phyloP scores from a whole-genome alignment of 2,797 vertebrate species.

The Melanotaenia parkinsoni region DNA sequence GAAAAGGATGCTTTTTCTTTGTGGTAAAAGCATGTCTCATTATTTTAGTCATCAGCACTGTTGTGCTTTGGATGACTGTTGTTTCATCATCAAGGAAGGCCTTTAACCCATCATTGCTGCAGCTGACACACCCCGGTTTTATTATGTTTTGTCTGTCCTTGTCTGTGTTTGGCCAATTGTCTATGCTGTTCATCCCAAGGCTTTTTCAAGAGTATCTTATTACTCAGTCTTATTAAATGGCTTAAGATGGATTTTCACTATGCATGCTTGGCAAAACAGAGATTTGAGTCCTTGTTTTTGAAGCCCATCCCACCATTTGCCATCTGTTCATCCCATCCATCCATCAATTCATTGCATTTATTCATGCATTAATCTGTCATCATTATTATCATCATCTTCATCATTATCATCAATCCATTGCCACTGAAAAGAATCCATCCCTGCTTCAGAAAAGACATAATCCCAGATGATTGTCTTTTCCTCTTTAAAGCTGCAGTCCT shows the following conservation, averaged over 20 bases:
- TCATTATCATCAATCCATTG: slow-evolving; percentile 53
- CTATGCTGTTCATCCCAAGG: slow-evolving; percentile 47
- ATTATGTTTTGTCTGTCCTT: slow-evolving; percentile 52
- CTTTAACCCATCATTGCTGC: slow-evolving; percentile 63
- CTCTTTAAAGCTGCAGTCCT: slow-evolving; percentile 77
- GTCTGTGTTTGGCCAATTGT: slow-evolving; percentile 45
- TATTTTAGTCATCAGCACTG: slow-evolving; percentile 54
- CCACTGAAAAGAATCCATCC: slow-evolving; percentile 42
- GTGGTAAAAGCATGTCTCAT: slow-evolving; percentile 70
- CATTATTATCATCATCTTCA: slow-evolving; percentile 40
- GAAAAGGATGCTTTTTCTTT: slow-evolving; percentile 56
- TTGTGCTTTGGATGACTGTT: slow-evolving; percentile 60
- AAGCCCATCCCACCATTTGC: slow-evolving; percentile 50
- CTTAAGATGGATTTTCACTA: slow-evolving; percentile 55
- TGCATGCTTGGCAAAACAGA: slow-evolving; percentile 69
- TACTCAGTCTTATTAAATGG: slow-evolving; percentile 34
- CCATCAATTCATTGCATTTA: slow-evolving; percentile 55
- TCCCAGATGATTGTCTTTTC: slow-evolving; percentile 71
- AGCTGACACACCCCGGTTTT: slow-evolving; percentile 41
- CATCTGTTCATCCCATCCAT: slow-evolving; percentile 51
- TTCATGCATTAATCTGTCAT: slow-evolving; percentile 49
- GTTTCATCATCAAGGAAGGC: slow-evolving; percentile 64
- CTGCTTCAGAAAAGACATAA: slow-evolving; percentile 72
- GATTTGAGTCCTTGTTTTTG: slow-evolving; percentile 58
- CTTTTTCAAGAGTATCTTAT: slow-evolving; percentile 56